These are phyloP conservation scores for Nothoprocta perdicaria DNA, from an alignment of 2,113 vertebrate genomes.

Conservation along the genomic window DNA sequence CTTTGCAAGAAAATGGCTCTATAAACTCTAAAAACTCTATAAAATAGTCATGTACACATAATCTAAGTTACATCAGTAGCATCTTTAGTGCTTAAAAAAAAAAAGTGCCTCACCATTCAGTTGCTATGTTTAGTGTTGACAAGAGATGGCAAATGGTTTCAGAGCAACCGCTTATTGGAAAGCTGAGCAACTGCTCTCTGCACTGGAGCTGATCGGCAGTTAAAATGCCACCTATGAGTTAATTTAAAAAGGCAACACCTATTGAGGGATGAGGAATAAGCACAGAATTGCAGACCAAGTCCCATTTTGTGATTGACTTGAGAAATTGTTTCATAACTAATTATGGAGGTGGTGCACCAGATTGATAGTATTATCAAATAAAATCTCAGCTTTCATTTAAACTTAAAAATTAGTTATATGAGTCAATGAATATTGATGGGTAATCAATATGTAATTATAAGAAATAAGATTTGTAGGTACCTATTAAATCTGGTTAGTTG, in stretches of 20 bases:
- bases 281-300: background rate
- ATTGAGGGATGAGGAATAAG: background rate
- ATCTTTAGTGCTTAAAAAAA: background rate
- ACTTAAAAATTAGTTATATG: background rate
- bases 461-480: background rate
- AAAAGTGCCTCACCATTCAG: background rate
- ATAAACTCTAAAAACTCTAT: background rate
- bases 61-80: background rate
- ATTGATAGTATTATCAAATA: background rate
- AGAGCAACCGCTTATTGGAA: background rate
- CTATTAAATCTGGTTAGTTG: background rate
- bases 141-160: background rate
- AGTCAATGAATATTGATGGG: background rate
- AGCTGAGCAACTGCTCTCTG: background rate
- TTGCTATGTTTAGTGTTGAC: background rate
- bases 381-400: background rate
- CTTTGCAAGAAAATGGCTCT: background rate
- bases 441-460: too few species aligned
- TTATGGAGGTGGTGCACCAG: background rate
- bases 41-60: background rate
- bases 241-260: background rate
- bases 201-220: background rate
- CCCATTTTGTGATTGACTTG: background rate
- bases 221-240: background rate
- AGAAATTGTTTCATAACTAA: background rate